phyloP scores from a whole-genome alignment of 1,140 invertebrate species.

The Macrotrachela quadricornifera region DNA sequence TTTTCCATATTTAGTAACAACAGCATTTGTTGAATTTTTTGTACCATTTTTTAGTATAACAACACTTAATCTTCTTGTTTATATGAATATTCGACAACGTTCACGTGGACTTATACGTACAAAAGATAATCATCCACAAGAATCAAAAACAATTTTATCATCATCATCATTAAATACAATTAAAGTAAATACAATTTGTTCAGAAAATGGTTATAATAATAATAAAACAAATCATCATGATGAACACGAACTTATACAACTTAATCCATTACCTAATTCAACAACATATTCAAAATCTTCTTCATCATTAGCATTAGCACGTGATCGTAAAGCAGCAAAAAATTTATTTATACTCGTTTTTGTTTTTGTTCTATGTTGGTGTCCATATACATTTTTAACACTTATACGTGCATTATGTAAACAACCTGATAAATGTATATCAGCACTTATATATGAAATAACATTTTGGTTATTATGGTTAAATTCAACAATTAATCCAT shows the following conservation, averaged over 20 bases:
- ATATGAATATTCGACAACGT: conserved; percentile 12
- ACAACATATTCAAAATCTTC: too few relatives aligned
- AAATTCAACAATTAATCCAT: conserved; percentile 18
- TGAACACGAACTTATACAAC: too few relatives aligned
- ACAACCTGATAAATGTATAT: neutral
- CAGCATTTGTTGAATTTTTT: conserved; percentile 14
- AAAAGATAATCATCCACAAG: neutral
- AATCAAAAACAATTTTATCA: neutral
- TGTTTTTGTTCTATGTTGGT: conserved; percentile 11
- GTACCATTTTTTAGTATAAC: conserved; percentile 12
- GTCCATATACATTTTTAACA: conserved; percentile 8
- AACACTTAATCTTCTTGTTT: conserved; percentile 12
- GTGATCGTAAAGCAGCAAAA: conserved; percentile 10
- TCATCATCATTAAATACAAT: neutral
- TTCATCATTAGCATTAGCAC: neutral
- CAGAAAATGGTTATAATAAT: neutral
- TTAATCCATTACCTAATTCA: too few relatives aligned
- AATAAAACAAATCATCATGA: too few relatives aligned
- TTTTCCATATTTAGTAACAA: conserved; percentile 11
- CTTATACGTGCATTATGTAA: conserved; percentile 6
- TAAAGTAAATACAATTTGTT: neutral
- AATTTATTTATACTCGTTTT: conserved; percentile 11
- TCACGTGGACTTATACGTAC: conserved; percentile 6
- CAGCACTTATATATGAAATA: conserved; percentile 8
- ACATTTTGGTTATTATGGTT: conserved; percentile 18